Evolutionary conservation across 2,888 invertebrate species (phyloP).

Genomic region (Seladonia tumulorum): DNA sequence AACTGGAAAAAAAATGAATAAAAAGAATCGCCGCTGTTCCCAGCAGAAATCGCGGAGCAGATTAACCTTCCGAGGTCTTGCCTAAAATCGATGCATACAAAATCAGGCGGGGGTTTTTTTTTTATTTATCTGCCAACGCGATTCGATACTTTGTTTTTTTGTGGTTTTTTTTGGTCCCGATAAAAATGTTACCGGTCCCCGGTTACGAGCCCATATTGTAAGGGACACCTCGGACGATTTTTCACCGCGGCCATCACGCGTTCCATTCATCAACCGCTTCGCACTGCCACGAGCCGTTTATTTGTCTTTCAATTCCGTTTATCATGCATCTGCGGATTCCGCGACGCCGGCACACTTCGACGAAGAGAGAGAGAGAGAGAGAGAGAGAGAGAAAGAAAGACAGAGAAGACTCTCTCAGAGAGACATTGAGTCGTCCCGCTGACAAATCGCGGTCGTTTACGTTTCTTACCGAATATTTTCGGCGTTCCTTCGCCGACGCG

Average conservation of each 20-base stretch:
- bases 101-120: background rate
- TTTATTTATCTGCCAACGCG: background rate
- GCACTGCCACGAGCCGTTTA: slow-evolving; percentile 31
- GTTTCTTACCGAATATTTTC: slow-evolving; percentile 51
- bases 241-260: background rate
- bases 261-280: slow-evolving; percentile 30
- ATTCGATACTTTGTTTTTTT: background rate
- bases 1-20: background rate
- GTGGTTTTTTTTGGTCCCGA: background rate
- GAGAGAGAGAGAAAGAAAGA: background rate
- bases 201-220: background rate
- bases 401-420: slow-evolving; percentile 10
- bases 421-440: slow-evolving; percentile 49
- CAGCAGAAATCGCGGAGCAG: background rate
- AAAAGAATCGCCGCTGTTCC: background rate
- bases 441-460: slow-evolving; percentile 47
- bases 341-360: slow-evolving; percentile 10
- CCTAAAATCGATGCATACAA: background rate
- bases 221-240: slow-evolving; percentile 10
- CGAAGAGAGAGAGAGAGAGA: background rate
- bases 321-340: slow-evolving; percentile 49
- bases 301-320: slow-evolving; percentile 49
- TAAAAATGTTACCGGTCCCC: slow-evolving; percentile 15
- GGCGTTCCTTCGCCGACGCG: slow-evolving; percentile 2
- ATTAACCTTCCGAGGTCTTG: background rate